These are phyloP conservation scores for Dendrocincla tyrannina DNA, from an alignment of 2,797 vertebrate species.

Conservation along the genomic window DNA sequence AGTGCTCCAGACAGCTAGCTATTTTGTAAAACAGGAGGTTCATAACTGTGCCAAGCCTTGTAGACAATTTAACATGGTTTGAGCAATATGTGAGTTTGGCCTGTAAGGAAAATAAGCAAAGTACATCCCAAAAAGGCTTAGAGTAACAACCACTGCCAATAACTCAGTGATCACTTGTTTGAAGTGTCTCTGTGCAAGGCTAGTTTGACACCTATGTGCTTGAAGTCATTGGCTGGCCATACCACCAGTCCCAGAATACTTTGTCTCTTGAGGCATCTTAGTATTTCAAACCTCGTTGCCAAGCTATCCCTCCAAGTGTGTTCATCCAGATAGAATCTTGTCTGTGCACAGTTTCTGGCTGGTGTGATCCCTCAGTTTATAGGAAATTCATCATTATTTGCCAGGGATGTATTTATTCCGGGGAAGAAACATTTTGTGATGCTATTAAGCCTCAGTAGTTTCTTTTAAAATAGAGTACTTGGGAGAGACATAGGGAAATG, in stretches of 20 bases:
- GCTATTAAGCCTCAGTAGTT: background rate
- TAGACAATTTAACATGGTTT: background rate
- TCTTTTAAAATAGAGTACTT: background rate
- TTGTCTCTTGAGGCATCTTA: background rate
- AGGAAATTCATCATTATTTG: background rate
- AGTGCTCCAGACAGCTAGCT: background rate
- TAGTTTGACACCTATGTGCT: background rate
- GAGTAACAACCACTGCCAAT: background rate
- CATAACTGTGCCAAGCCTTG: background rate
- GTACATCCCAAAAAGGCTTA: background rate
- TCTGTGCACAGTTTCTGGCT: background rate
- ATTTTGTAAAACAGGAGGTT: background rate
- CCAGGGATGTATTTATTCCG: background rate
- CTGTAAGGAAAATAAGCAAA: background rate
- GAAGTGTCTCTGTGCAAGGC: background rate
- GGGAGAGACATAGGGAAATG: background rate
- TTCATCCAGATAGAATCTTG: background rate
- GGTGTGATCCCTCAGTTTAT: background rate
- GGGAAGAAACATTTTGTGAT: background rate
- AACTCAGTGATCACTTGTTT: background rate
- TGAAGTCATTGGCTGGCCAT: background rate
- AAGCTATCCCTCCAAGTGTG: background rate
- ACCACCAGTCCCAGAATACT: background rate
- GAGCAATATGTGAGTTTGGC: background rate
- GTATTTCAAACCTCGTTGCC: background rate